Conservation (phyloP, 2,113 vertebrate genomes). For the Boleophthalmus pectinirostris region DNA sequence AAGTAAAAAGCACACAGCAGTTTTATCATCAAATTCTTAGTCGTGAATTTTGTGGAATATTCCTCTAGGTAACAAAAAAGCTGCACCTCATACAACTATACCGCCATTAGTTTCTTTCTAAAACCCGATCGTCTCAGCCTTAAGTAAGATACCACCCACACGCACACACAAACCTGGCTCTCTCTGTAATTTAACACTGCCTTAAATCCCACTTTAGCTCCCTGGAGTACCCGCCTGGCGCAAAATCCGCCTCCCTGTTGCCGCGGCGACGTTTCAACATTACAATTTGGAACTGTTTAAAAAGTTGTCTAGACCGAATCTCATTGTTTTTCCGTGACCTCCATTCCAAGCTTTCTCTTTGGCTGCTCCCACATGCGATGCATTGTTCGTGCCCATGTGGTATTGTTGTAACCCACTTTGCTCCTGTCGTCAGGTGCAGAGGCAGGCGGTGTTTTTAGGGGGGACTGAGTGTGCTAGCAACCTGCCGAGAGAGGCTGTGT, state of each 20-base stretch:
- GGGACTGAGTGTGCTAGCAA: constrained; percentile 26
- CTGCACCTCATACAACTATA: background rate
- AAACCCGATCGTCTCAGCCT: constrained; percentile 15
- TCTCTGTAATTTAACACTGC: constrained; percentile 24
- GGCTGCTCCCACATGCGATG: constrained; percentile 25
- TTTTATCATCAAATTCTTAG: background rate
- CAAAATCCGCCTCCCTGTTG: constrained; percentile 22
- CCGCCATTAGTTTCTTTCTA: constrained; percentile 12
- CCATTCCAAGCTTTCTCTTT: constrained; percentile 26
- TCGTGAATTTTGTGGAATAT: background rate
- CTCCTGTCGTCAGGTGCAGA: constrained; percentile 33
- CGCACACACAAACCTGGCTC: constrained; percentile 19
- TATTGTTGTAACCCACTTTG: constrained; percentile 48
- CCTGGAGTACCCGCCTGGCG: constrained; percentile 3
- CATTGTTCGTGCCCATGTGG: constrained; percentile 42
- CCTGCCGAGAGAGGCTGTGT: constrained; percentile 50
- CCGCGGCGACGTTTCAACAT: constrained; percentile 10
- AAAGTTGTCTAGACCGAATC: constrained; percentile 21
- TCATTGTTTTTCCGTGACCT: constrained; percentile 31
- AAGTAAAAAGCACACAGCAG: background rate
- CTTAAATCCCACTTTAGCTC: constrained; percentile 24
- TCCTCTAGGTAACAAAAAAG: background rate
- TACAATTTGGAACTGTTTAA: constrained; percentile 20
- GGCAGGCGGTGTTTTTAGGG: constrained; percentile 20
- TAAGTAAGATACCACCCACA: constrained; percentile 28